Base-by-base conservation (phyloP, 1,140 invertebrate species). In the Neelides sp. region DNA sequence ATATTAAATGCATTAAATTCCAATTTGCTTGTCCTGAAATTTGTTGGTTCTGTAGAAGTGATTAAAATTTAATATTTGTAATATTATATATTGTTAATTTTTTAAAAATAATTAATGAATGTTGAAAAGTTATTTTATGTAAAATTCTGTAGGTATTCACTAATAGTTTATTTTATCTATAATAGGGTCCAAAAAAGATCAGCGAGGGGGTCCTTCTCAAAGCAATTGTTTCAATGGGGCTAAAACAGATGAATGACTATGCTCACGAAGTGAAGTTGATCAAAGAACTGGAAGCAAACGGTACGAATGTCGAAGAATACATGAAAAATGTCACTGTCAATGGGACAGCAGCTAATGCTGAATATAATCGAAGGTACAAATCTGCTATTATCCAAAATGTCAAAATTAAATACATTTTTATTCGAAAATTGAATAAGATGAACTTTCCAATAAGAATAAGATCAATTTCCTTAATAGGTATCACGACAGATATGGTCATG, bases 261-360 rank as follows among this genome's bases (percentile, higher is more conserved):
- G 55, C 55, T 3, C 46, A 57, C 15, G 58, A 61, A 34, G 52
- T 47, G 4, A 61, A 61, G 42, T 54, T 55, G 13, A 27, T 57
- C 15, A 40, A 49, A 40, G 58, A 61, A 20, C 42, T 61, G 24
- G 23, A 61, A 34, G 39, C 27, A 22, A 61, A 61, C 37, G 58
- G 58, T 37, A 61, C 58, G 8, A 49, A 61, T 35, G 35, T 61
- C 20, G 50, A 51, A 4, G 49, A 55, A 40, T 49, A 43, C 2
- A 45, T 57, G n/a, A 42, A 57, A 2, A 58, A 58, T 32, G 23
- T 41, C 2, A 48, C 52, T 4, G 39, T 32, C 12, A 36, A 50
- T 17, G 51, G 22, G 19, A 55, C 43, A 2, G 40, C 32, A 32
- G 35, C 40, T 1, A 26, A 39, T 5, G 45, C 30, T 3, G 48